These are phyloP conservation scores for Polymixis flavicincta DNA, from an alignment of 2,888 invertebrate genomes.

Conservation along the genomic window DNA sequence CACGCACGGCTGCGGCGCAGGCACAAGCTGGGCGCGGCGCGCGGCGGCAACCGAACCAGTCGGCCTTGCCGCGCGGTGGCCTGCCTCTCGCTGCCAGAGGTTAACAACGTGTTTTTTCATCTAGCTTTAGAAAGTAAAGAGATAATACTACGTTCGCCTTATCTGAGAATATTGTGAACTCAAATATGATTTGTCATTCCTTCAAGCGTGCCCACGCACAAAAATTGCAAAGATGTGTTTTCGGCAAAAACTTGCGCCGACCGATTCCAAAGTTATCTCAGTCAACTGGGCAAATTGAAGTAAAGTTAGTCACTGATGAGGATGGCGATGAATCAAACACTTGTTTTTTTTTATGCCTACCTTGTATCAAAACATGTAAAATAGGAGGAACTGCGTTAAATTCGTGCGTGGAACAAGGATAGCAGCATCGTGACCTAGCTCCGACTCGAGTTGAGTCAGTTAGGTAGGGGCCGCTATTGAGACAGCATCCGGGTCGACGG, in stretches of 20 bases:
- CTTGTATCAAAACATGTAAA: conserved; percentile 43
- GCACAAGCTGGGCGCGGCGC: conserved; percentile 66
- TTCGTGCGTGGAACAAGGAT: conserved; percentile 66
- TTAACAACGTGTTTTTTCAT: conserved; percentile 88
- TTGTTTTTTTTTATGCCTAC: conserved; percentile 13
- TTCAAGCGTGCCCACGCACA: conserved; percentile 10
- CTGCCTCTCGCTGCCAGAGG: conserved; percentile 88
- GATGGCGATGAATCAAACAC: conserved; percentile 41
- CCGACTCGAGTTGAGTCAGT: conserved; percentile 71
- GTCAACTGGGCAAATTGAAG: conserved; percentile 36
- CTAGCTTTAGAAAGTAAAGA: conserved; percentile 89
- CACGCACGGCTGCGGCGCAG: conserved; percentile 64
- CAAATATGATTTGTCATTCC: conserved; percentile 49
- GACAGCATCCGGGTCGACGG: conserved; percentile 82
- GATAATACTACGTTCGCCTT: conserved; percentile 77
- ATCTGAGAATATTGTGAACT: conserved; percentile 66
- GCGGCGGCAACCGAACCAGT: conserved; percentile 81
- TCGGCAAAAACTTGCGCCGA: conserved; percentile 15
- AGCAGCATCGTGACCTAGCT: conserved; percentile 76
- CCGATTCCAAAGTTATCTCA: conserved; percentile 32
- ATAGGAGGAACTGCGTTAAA: conserved; percentile 58
- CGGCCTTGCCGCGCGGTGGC: conserved; percentile 86
- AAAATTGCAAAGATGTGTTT: conserved; percentile 36
- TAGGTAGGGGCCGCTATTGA: conserved; percentile 65
- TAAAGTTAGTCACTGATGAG: conserved; percentile 43